These are phyloP conservation scores for Plagodis pulveraria DNA, from an alignment of 2,888 invertebrate genomes.

Conservation along the genomic window DNA sequence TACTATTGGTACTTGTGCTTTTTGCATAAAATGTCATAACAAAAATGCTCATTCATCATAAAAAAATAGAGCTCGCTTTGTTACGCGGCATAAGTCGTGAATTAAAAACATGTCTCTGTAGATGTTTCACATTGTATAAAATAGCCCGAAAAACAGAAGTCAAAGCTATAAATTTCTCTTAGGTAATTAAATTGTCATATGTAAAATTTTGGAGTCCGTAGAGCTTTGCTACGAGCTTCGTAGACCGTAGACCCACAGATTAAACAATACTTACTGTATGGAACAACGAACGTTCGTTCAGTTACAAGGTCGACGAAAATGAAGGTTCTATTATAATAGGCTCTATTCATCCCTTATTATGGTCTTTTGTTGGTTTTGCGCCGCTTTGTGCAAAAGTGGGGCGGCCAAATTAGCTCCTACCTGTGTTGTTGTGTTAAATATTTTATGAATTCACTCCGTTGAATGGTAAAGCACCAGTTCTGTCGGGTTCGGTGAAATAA, in stretches of 20 bases:
- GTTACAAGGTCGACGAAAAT: constrained; percentile 58
- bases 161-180: neutral
- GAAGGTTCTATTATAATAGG: constrained; percentile 55
- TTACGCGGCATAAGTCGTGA: no score
- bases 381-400: constrained; percentile 70
- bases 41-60: no score
- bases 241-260: constrained; percentile 24
- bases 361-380: constrained; percentile 61
- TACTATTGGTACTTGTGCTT: no score
- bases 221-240: constrained; percentile 23
- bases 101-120: no score
- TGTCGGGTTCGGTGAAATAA: neutral
- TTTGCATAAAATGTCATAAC: no score
- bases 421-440: constrained; percentile 38
- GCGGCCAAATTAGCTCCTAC: constrained; percentile 57
- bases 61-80: no score
- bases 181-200: constrained; percentile 18
- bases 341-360: constrained; percentile 62
- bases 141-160: neutral
- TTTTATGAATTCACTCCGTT: constrained; percentile 37
- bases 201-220: constrained; percentile 21
- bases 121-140: neutral
- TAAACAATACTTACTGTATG: neutral
- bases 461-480: constrained; percentile 10
- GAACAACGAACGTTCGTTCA: constrained; percentile 27